A percentile compares a stretch with the other conserved stretches of the same genome.
These are phyloP conservation scores for Nemotelus nigrinus DNA, from an alignment of 2,888 invertebrate genomes.

Conservation along the genomic window DNA sequence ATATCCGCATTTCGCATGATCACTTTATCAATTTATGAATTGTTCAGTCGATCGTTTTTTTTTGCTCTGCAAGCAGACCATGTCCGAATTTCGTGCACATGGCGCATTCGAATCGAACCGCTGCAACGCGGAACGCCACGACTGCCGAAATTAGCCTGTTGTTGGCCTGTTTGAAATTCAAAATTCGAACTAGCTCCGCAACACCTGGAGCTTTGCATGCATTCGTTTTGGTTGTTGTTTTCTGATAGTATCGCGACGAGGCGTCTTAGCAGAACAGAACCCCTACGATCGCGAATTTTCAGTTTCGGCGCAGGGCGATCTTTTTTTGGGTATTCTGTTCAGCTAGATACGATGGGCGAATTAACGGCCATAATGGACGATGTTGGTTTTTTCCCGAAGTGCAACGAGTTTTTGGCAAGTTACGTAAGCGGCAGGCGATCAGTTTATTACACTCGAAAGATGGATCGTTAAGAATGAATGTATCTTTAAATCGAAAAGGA, in stretches of 20 bases:
- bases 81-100: not conserved
- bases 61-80: not conserved
- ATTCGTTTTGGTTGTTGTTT: not conserved
- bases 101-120: not conserved
- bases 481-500: too few relatives aligned
- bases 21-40: slow-evolving; percentile 17
- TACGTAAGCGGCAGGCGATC: too few relatives aligned
- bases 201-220: slow-evolving; percentile 10
- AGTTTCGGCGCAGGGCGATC: not conserved
- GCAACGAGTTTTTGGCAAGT: too few relatives aligned
- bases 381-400: too few relatives aligned
- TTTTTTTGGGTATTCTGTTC: too few relatives aligned
- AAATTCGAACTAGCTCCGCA: slow-evolving; percentile 26
- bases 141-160: not conserved
- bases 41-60: not conserved
- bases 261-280: not conserved
- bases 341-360: too few relatives aligned
- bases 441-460: too few relatives aligned
- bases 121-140: too few relatives aligned
- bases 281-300: not conserved
- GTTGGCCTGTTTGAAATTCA: slow-evolving; percentile 4
- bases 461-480: too few relatives aligned
- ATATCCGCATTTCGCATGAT: slow-evolving; percentile 22
- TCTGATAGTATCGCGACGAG: not conserved
- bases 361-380: too few relatives aligned